These are phyloP conservation scores for Electrona antarctica DNA, from an alignment of 2,113 vertebrate species.

Conservation along the genomic window DNA sequence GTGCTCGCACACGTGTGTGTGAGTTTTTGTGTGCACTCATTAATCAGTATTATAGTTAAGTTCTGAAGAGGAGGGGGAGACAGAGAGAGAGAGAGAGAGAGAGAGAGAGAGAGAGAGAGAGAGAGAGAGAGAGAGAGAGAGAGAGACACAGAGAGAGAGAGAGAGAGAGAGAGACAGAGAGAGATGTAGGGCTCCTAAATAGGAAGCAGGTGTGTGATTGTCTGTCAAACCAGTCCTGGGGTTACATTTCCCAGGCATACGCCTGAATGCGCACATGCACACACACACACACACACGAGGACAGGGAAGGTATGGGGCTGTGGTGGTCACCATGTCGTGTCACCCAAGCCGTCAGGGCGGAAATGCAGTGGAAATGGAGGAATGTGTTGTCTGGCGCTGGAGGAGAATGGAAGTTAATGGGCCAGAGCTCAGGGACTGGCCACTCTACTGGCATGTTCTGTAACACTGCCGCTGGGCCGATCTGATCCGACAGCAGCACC, in stretches of 20 bases:
- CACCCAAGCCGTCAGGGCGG: constrained; percentile 65
- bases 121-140: constrained; percentile 53
- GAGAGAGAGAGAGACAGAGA: too few species aligned
- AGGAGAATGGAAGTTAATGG: constrained; percentile 68
- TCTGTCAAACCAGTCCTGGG: constrained; percentile 65
- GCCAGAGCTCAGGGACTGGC: constrained; percentile 62
- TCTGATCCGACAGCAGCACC: constrained; percentile 49
- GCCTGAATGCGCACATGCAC: too few species aligned
- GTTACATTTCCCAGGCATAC: constrained; percentile 72
- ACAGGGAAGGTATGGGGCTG: not conserved
- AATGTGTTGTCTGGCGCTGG: constrained; percentile 59
- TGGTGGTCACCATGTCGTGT: constrained; percentile 71
- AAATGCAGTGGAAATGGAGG: constrained; percentile 63
- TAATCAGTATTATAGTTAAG: constrained; percentile 26
- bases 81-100: constrained; percentile 32
- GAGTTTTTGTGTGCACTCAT: constrained; percentile 17
- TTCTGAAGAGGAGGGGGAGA: constrained; percentile 48
- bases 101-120: not conserved
- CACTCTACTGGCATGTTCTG: constrained; percentile 61
- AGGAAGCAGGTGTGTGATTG: constrained; percentile 67
- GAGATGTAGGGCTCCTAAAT: constrained; percentile 49
- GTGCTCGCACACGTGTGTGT: constrained; percentile 11
- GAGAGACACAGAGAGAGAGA: not conserved
- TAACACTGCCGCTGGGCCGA: constrained; percentile 17
- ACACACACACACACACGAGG: too few species aligned